Conservation (phyloP, 2,113 vertebrate species). For the Lepisosteus oculatus region DNA sequence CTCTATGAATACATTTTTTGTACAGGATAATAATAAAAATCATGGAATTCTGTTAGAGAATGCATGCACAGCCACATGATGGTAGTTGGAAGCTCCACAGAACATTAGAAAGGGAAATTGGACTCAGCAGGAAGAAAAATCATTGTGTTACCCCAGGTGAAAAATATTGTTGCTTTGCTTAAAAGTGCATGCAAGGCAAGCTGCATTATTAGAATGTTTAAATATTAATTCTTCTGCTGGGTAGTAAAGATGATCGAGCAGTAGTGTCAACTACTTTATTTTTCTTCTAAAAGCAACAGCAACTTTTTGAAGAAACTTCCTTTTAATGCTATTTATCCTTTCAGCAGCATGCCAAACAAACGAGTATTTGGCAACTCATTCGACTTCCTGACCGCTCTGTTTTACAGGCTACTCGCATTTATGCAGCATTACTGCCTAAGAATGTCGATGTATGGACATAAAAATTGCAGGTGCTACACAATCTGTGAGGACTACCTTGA, state of each 20-base stretch:
- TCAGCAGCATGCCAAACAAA: slow-evolving; percentile 26
- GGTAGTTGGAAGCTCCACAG: slow-evolving; percentile 56
- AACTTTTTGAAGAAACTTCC: slow-evolving; percentile 47
- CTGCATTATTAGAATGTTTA: slow-evolving; percentile 99
- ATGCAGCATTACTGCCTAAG: background rate
- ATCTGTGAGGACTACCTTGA: background rate
- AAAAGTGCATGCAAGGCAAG: slow-evolving; percentile 96
- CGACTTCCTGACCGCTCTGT: background rate
- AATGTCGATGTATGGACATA: background rate
- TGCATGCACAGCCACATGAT: slow-evolving; percentile 34
- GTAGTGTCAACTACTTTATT: slow-evolving; percentile 86
- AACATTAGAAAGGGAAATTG: slow-evolving; percentile 76
- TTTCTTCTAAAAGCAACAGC: slow-evolving; percentile 71
- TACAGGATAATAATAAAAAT: slow-evolving; percentile 55
- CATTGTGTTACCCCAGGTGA: slow-evolving; percentile 83
- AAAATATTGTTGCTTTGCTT: slow-evolving; percentile 93
- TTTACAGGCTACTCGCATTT: background rate
- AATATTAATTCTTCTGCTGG: slow-evolving; percentile 99
- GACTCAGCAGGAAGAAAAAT: slow-evolving; percentile 72
- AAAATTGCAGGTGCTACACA: no score
- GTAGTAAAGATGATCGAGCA: slow-evolving; percentile 98
- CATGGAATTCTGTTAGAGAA: slow-evolving; percentile 45
- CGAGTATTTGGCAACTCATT: slow-evolving; percentile 11
- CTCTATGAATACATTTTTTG: slow-evolving; percentile 68
- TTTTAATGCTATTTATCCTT: slow-evolving; percentile 5